These are phyloP conservation scores for Rhabdophis nuchalis DNA, from an alignment of 2,797 vertebrate species.

Conservation along the genomic window DNA sequence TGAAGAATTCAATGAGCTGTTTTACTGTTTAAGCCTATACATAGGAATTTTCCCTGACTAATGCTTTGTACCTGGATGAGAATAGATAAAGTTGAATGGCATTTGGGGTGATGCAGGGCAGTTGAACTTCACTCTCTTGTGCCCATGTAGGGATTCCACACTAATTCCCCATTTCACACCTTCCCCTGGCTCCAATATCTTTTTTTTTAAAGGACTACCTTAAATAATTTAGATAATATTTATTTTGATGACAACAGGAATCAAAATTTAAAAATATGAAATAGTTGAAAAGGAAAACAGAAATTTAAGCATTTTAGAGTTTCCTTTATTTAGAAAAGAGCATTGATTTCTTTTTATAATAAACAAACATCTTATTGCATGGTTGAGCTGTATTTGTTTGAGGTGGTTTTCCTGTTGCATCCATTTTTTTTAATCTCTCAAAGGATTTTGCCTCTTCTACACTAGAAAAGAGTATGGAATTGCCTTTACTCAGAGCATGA, in stretches of 20 bases:
- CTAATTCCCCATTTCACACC: neutral
- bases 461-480: neutral
- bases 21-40: neutral
- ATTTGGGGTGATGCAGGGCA: neutral
- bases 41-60: neutral
- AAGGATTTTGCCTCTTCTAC: neutral
- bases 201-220: neutral
- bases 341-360: neutral
- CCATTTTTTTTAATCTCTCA: neutral
- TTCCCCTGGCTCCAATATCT: neutral
- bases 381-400: neutral
- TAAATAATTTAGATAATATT: neutral
- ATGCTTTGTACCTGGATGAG: neutral
- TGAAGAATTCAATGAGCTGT: neutral
- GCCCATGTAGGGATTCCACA: neutral
- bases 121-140: neutral
- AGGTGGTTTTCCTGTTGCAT: neutral
- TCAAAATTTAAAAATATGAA: neutral
- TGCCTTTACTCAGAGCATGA: neutral
- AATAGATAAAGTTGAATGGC: neutral
- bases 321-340: neutral
- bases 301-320: neutral
- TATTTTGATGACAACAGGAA: neutral
- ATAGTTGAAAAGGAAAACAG: neutral
- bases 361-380: neutral